Evolutionary conservation across 2,797 vertebrate species (phyloP).

Genomic region (Parauchenoglanis punctatus): DNA sequence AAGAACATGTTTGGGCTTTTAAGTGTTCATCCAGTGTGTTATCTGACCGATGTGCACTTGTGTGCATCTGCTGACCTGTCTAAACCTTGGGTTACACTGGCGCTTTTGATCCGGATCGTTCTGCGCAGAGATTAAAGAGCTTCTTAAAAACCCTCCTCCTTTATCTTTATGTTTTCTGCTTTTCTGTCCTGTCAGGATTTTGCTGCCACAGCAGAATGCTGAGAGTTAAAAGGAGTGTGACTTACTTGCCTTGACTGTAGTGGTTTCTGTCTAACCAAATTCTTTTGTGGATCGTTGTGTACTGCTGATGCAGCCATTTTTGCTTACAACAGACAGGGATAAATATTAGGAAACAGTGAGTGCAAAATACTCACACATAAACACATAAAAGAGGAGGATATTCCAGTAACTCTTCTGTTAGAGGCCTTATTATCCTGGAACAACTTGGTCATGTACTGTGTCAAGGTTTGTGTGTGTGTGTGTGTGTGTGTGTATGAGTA

Average conservation of each 20-base stretch:
- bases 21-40: slow-evolving; percentile 31
- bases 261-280: slow-evolving; percentile 14
- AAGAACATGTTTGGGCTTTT: slow-evolving; percentile 36
- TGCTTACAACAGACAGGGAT: background rate
- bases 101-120: slow-evolving; percentile 27
- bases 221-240: background rate
- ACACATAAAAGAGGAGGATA: slow-evolving; percentile 38
- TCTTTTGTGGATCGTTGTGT: background rate
- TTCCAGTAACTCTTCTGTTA: slow-evolving; percentile 56
- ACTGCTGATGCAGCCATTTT: slow-evolving; percentile 2
- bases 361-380: slow-evolving; percentile 12
- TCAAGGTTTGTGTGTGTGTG: background rate
- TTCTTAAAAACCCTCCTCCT: background rate
- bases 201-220: background rate
- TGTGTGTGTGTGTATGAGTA: slow-evolving; percentile 10
- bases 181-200: slow-evolving; percentile 8
- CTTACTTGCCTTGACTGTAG: background rate
- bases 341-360: slow-evolving; percentile 11
- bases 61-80: slow-evolving; percentile 32
- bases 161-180: slow-evolving; percentile 17
- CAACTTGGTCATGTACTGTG: slow-evolving; percentile 50
- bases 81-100: slow-evolving; percentile 12
- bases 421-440: slow-evolving; percentile 54
- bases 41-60: slow-evolving; percentile 36
- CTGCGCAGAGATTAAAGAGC: background rate